Conservation (phyloP, 2,888 invertebrate species). For the Caenorhabditis angaria region DNA sequence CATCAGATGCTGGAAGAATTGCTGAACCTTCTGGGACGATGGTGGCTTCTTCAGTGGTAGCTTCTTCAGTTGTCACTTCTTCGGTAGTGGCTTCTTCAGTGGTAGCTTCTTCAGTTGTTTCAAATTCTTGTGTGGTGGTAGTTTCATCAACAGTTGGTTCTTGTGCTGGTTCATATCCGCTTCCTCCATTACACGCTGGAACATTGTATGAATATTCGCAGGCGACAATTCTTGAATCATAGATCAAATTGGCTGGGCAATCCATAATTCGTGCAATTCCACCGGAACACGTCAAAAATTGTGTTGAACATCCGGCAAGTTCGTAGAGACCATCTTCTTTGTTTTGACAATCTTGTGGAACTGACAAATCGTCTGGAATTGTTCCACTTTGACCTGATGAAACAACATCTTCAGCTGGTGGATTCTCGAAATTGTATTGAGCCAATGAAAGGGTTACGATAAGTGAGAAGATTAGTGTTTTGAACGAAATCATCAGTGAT, state of each 20-base stretch:
- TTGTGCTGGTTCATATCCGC: constrained; percentile 7
- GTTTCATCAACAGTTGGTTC: no score
- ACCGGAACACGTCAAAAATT: constrained; percentile 36
- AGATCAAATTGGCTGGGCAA: constrained; percentile 32
- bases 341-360: constrained; percentile 19
- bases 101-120: constrained; percentile 6
- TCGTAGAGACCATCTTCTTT: constrained; percentile 31
- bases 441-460: not conserved
- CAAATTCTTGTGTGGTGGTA: constrained; percentile 3
- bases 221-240: constrained; percentile 19
- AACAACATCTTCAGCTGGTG: not conserved
- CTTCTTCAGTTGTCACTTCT: no score
- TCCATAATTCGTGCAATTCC: constrained; percentile 38
- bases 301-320: constrained; percentile 30
- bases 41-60: constrained; percentile 8
- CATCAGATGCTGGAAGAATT: constrained; percentile 7
- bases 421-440: not conserved
- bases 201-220: constrained; percentile 32
- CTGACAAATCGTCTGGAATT: constrained; percentile 10
- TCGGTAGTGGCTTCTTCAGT: not conserved
- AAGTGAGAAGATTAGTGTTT: not conserved
- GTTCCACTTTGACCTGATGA: not conserved
- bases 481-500: not conserved
- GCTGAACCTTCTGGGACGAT: constrained; percentile 10
- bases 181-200: constrained; percentile 17